These are phyloP conservation scores for Cavia aperea DNA, from an alignment of 2,113 vertebrate genomes.

Conservation along the genomic window DNA sequence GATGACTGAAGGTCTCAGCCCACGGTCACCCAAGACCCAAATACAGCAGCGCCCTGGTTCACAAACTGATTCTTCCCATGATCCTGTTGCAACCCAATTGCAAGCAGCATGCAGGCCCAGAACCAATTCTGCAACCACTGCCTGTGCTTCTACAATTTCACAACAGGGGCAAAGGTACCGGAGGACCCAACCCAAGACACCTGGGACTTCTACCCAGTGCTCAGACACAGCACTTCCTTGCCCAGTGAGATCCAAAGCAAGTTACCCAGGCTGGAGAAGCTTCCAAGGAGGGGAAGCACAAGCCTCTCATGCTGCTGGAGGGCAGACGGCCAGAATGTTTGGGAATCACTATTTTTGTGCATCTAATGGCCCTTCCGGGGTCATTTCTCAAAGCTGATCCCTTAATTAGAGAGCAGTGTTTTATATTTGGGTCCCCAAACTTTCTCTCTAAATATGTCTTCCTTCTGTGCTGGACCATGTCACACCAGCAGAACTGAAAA, in stretches of 20 bases:
- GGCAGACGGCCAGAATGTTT: background rate
- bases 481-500: background rate
- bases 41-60: background rate
- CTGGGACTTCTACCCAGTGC: background rate
- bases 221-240: background rate
- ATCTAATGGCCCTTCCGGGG: background rate
- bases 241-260: background rate
- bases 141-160: background rate
- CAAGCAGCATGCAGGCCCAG: background rate
- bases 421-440: background rate
- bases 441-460: background rate
- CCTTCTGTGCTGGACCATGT: background rate
- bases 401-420: background rate
- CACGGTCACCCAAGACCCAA: background rate
- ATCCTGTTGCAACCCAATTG: background rate
- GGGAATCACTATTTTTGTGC: background rate
- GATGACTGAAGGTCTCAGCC: background rate
- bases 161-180: accelerated
- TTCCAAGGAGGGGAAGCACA: background rate
- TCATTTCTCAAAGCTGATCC: background rate
- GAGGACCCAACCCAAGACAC: background rate
- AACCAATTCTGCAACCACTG: background rate
- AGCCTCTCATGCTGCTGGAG: background rate
- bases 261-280: background rate
- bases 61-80: background rate